Evolutionary conservation across 2,113 vertebrate genomes (phyloP).

Genomic region (Xerus inauris): DNA sequence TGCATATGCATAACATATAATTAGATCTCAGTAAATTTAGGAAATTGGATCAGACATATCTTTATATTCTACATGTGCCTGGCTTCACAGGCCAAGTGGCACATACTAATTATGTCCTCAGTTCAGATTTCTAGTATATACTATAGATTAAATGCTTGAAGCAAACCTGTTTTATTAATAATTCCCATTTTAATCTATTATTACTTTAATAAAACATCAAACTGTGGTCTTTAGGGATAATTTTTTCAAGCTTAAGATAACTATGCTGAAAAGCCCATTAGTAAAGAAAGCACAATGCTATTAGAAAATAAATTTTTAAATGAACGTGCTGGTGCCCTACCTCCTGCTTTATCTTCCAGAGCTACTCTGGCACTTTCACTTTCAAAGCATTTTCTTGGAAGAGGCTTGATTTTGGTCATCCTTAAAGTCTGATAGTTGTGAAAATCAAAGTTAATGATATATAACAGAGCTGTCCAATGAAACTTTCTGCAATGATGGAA

Average conservation of each 20-base stretch:
- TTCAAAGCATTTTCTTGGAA: slow-evolving; percentile 86
- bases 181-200: slow-evolving; percentile 40
- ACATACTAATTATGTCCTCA: background rate
- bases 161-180: slow-evolving; percentile 8
- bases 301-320: slow-evolving; percentile 29
- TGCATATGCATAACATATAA: background rate
- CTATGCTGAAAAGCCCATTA: background rate
- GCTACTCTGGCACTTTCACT: slow-evolving; percentile 91
- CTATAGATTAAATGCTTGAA: slow-evolving; percentile 17
- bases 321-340: slow-evolving; percentile 76
- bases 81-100: background rate
- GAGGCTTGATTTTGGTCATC: background rate
- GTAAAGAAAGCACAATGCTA: slow-evolving; percentile 5
- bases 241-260: slow-evolving; percentile 56
- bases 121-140: background rate
- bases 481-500: background rate
- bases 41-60: background rate
- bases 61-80: background rate
- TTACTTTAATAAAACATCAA: slow-evolving; percentile 10
- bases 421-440: background rate
- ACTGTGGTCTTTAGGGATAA: slow-evolving; percentile 17
- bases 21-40: background rate
- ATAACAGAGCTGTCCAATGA: background rate
- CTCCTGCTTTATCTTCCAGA: slow-evolving; percentile 90
- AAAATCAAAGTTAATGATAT: background rate